Base-by-base conservation (phyloP, 2,113 vertebrate species). In the Centropus bengalensis region DNA sequence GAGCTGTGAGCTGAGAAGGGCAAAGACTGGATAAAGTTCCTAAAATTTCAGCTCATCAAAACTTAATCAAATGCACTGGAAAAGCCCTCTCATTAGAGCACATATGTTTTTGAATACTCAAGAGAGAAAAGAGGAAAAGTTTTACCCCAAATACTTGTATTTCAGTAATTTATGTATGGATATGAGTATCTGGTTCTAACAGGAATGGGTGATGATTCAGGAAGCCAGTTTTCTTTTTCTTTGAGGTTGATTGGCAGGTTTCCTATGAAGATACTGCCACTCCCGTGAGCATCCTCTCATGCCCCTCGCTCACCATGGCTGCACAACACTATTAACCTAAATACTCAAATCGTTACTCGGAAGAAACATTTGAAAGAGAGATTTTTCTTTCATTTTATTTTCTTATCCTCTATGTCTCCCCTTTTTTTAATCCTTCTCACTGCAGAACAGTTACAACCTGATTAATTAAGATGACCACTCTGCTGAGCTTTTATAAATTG, bases 311-410 rank as follows among this genome's bases (percentile, higher is more conserved):
- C 54, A 5, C 83, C 40, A 2, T 0, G 13, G 22, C 59, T 14
- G 32, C 47, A 16, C 64, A 21, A 1, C 60, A 8, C 30, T 10
- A 2, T 10, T 4, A 20, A 38, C n/a, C 4, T 5, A 2, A 24
- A 33, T 4, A 9, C 4, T 14, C 52, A 16, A 12, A 36, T 6
- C 5, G 11, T 18, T 8, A 2, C 36, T 0, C 3, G 11, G 16
- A 60, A 69, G 15, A 62, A 74, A 0, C 36, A 9, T 3, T 5
- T 27, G 6, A 56, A 59, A 52, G n/a, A 22, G 8, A 2, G 0
- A 0, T 3, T 26, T 33, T 58, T 11, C 47, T 10, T 6, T 24
- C 1, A 9, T 21, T 52, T 49, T 11, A 24, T 32, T 33, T 27
- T 8, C 60, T 38, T 36, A 32, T 42, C 62, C 14, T 23, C 26